Conservation (phyloP, 2,797 vertebrate genomes). For the Malacoraja senta region DNA sequence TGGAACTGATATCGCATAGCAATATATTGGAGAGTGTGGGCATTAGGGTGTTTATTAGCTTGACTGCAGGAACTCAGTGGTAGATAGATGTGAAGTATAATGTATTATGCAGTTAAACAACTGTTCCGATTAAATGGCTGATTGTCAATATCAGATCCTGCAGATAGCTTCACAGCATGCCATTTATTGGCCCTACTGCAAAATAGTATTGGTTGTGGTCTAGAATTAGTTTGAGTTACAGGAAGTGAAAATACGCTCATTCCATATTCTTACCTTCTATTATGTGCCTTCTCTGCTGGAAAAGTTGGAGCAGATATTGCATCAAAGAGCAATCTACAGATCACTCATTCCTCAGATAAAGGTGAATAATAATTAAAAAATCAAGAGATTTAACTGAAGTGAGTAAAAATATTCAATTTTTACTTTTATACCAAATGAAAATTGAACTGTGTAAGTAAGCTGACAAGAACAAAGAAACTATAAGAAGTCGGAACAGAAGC, state of each 20-base stretch:
- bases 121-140: not conserved
- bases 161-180: not conserved
- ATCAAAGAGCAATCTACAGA: constrained; percentile 5
- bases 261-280: not conserved
- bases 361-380: not conserved
- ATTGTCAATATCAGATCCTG: not conserved
- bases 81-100: not conserved
- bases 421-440: no score
- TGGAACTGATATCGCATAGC: not conserved
- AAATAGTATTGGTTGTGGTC: not conserved
- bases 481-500: no score
- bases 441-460: no score
- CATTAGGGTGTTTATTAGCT: not conserved
- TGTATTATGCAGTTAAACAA: not conserved
- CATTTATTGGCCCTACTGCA: not conserved
- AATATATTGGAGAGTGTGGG: not conserved
- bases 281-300: not conserved
- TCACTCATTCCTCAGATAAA: not conserved
- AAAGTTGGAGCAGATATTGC: not conserved
- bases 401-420: no score
- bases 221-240: constrained; percentile 6
- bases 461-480: no score
- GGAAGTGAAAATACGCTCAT: constrained; percentile 10
- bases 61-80: not conserved
- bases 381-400: not conserved